phyloP scores from a whole-genome alignment of 2,888 invertebrate genomes.

The Mythimna pallens region DNA sequence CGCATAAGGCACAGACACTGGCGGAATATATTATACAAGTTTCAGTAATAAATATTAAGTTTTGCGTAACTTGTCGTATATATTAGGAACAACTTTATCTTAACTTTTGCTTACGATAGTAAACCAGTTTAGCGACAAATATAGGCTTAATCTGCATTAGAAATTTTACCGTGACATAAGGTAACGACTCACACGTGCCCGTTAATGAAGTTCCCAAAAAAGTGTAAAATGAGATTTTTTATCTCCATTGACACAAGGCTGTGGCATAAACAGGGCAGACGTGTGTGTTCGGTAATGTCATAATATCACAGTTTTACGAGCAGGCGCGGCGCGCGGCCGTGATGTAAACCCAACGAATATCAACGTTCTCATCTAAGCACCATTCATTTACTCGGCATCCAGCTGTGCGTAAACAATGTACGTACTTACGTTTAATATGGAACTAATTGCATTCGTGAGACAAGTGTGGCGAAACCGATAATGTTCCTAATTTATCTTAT shows the following conservation, averaged over 20 bases:
- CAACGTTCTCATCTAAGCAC: constrained; percentile 47
- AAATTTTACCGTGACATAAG: constrained; percentile 8
- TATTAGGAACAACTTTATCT: constrained; percentile 24
- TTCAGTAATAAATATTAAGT: constrained; percentile 46
- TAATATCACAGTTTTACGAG: constrained; percentile 62
- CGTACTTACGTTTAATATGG: constrained; percentile 21
- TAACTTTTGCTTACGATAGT: constrained; percentile 20
- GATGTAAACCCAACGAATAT: constrained; percentile 53
- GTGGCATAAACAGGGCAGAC: constrained; percentile 39
- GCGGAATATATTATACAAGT: constrained; percentile 37
- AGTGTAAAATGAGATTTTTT: constrained; percentile 57
- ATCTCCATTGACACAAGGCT: constrained; percentile 55
- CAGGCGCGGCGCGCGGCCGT: constrained; percentile 50
- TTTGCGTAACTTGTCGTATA: constrained; percentile 18
- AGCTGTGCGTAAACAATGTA: constrained; percentile 61
- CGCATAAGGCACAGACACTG: constrained; percentile 7
- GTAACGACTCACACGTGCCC: constrained; percentile 6
- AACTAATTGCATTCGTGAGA: constrained; percentile 55
- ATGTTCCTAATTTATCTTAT: constrained; percentile 28
- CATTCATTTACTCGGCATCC: constrained; percentile 60
- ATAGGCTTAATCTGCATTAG: constrained; percentile 5
- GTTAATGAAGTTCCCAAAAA: constrained; percentile 43
- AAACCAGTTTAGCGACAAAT: constrained; percentile 20
- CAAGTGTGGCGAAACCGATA: constrained; percentile 49
- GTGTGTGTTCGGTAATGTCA: constrained; percentile 60